Base-by-base conservation (phyloP, 2,113 vertebrate species). In the Pithys albifrons region DNA sequence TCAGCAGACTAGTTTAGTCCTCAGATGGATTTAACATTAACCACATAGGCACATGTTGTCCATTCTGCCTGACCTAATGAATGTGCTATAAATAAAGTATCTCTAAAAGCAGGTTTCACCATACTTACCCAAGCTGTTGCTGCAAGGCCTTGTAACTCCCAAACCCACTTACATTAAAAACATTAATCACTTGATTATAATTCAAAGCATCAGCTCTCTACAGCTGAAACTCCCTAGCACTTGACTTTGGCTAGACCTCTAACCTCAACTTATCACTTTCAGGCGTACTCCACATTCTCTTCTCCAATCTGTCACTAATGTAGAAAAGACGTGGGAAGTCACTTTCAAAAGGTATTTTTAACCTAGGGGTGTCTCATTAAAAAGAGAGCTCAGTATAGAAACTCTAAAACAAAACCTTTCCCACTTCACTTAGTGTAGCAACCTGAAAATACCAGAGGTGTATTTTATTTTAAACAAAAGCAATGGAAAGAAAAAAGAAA, bases 11-110 rank as follows among this genome's bases (percentile, higher is more conserved):
- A 73, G 88, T 90, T 95, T 85, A 81, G 83, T 62, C 79, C 89
- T 96, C 92, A 70, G 61, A 91, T 81, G 97, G 96, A 96, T 97
- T 97, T 96, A 95, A 96, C 95, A 97, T 97, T 97, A 97, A 97
- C 97, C 97, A 82, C 95, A 76, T 76, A 92, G 93, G 97, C 90
- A 96, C 94, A 94, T 79, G 92, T 85, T 97, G 96, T 95, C 76
- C 94, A 76, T 94, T 96, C 87, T 81, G 83, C 59, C 66, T 35
- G 4, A 87, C 77, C 85, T 95, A 97, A 97, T 89, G 88, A 96
- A 89, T 25, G 66, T 85, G 93, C 92, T 96, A 92, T 85, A 97
- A 97, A 96, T 95, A 97, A 97, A 95, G 81, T 37, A 75, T 48
- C 55, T 89, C 74, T 69, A 88, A 95, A 95, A 77, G 84, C 81